Evolutionary conservation across 2,797 vertebrate species (phyloP).

Genomic region (Labeo calbasu): DNA sequence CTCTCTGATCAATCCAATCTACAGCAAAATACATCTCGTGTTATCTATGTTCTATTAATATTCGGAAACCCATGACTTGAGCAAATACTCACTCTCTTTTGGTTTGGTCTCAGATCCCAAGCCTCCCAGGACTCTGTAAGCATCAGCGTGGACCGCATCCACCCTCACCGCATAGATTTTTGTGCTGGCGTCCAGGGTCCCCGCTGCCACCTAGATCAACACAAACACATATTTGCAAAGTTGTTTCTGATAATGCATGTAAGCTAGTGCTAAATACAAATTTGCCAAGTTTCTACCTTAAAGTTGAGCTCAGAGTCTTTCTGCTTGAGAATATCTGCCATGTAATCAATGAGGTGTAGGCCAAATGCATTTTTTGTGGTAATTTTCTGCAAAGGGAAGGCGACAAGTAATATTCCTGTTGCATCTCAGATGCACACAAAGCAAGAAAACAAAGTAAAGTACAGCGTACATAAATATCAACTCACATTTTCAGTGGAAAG

Average conservation of each 20-base stretch:
- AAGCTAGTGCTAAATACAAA: background rate
- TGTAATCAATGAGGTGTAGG: constrained; percentile 94
- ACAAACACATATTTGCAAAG: constrained; percentile 10
- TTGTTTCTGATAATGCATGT: background rate
- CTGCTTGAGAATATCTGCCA: constrained; percentile 91
- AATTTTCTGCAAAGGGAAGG: constrained; percentile 87
- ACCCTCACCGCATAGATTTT: constrained; percentile 96
- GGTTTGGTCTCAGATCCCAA: constrained; percentile 82
- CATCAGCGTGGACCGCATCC: constrained; percentile 90
- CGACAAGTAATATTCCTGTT: background rate
- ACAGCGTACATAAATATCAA: constrained; percentile 38
- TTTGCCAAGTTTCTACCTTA: constrained; percentile 78
- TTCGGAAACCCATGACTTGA: background rate
- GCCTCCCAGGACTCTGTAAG: constrained; percentile 89
- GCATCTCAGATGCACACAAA: background rate
- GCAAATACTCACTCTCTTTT: constrained; percentile 67
- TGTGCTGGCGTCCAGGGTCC: constrained; percentile 92
- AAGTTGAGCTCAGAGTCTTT: constrained; percentile 91
- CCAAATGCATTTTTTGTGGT: constrained; percentile 96
- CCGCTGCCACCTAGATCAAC: constrained; percentile 86
- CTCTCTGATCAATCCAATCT: background rate
- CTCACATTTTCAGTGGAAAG: constrained; percentile 94
- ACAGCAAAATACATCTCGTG: background rate
- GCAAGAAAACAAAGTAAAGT: background rate
- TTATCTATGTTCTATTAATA: background rate